Evolutionary conservation across 2,113 vertebrate species (phyloP), one percentile per base, ranked within the genome.

Genomic region (Polyodon spathula): DNA sequence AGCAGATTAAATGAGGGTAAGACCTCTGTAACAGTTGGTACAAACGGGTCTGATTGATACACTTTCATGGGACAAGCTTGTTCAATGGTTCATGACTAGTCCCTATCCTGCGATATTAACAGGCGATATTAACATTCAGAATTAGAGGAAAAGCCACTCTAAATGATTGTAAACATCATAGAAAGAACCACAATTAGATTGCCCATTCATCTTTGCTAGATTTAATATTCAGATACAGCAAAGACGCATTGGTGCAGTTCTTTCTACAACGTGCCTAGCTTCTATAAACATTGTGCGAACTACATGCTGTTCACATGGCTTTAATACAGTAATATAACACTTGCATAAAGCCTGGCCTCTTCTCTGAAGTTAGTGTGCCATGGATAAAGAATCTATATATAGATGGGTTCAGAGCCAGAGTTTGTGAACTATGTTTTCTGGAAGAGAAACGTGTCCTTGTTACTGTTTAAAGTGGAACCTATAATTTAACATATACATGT

Each of bases 311-410:
- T 27, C 27, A 27, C 27, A 27, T 27, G 27, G 3, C 27, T 27
- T 27, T 27, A 27, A 27, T 27, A 27, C 1, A 3, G 27, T 27
- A 76, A 79, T 66, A 61, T 15, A 65, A 78, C 61, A 74, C 62
- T 58, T 72, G 66, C 68, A 61, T 58, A 8, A 53, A 16, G 62
- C 44, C 44, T 60, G 57, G 16, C 17, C 57, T 62, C 58, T 2
- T 50, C 48, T 14, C 61, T 71, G 60, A 71, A 69, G 72, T 78
- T 71, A 71, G 63, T 58, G 43, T 56, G 62, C 58, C 58, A 41
- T 61, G 68, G 73, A 71, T 68, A 67, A 76, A 71, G 66, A 54
- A 14, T 56, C 72, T 79, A 81, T 76, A 75, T 81, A 72, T 81
- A 81, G 74, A 69, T 27, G 27, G 27, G 27, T 1, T 3, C 39